Conservation (phyloP, 2,888 invertebrate genomes). For the Drosophila picticornis region DNA sequence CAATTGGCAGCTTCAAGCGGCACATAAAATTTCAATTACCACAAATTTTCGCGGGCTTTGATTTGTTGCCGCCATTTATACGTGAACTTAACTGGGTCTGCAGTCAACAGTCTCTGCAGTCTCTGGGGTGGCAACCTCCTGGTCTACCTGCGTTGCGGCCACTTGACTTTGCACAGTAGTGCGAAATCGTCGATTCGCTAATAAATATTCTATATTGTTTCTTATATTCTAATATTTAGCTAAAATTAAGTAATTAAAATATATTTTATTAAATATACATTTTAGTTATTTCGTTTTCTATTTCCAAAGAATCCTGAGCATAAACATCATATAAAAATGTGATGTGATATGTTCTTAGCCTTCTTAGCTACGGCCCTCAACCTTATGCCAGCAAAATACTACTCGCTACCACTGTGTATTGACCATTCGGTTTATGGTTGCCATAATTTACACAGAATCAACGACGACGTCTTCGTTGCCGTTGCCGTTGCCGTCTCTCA, state of each 20-base stretch:
- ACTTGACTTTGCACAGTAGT: slow-evolving; percentile 24
- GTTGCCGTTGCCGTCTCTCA: slow-evolving; percentile 22
- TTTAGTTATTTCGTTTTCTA: neutral
- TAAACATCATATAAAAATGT: neutral
- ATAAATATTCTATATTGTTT: neutral
- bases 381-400: neutral
- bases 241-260: neutral
- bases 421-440: slow-evolving; percentile 64
- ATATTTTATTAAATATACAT: neutral
- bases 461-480: slow-evolving; percentile 33
- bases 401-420: slow-evolving; percentile 15
- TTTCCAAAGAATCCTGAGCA: neutral
- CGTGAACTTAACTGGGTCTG: slow-evolving; percentile 29
- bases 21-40: slow-evolving; percentile 76
- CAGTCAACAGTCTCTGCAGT: slow-evolving; percentile 14
- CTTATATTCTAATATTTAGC: neutral
- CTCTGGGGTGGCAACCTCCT: slow-evolving; percentile 17
- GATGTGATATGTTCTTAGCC: neutral
- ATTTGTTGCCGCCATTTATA: slow-evolving; percentile 67
- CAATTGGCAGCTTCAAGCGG: slow-evolving; percentile 66
- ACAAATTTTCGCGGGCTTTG: slow-evolving; percentile 71
- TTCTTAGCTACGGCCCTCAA: too few species aligned
- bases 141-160: slow-evolving; percentile 34
- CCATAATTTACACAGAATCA: slow-evolving; percentile 70
- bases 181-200: neutral